Evolutionary conservation across 2,888 invertebrate species (phyloP).

Genomic region (Campopleginae sp.): DNA sequence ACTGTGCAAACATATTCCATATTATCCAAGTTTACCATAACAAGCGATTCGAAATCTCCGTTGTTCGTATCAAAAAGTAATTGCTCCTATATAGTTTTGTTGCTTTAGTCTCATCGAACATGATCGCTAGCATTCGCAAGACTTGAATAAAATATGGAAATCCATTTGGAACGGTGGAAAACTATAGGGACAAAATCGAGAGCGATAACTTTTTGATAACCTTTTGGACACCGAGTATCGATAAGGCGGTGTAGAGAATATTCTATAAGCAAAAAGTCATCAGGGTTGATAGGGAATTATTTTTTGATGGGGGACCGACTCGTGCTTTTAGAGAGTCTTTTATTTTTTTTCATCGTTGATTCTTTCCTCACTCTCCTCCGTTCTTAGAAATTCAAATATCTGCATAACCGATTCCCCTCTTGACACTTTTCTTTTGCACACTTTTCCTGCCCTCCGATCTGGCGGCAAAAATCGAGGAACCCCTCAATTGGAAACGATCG

Average conservation of each 20-base stretch:
- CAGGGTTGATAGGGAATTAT: slow-evolving; percentile 66
- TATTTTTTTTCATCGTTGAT: background rate
- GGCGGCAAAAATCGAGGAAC: slow-evolving; percentile 50
- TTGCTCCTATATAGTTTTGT: background rate
- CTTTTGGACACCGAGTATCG: too few species aligned
- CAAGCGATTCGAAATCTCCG: background rate
- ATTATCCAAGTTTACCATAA: background rate
- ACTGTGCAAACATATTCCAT: background rate
- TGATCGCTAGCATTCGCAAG: background rate
- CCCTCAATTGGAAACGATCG: slow-evolving; percentile 43
- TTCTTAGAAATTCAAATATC: slow-evolving; percentile 36
- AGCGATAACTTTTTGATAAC: background rate
- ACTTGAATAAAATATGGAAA: background rate
- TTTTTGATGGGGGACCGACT: slow-evolving; percentile 58
- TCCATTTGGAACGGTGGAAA: background rate
- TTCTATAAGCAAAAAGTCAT: slow-evolving; percentile 67
- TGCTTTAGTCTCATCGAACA: background rate
- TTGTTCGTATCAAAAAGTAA: background rate
- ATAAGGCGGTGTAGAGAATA: background rate
- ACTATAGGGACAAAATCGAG: background rate
- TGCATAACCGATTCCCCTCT: slow-evolving; percentile 19
- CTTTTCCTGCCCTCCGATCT: slow-evolving; percentile 21
- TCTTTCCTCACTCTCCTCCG: slow-evolving; percentile 31
- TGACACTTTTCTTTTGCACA: slow-evolving; percentile 60
- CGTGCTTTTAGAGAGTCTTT: background rate